These are phyloP conservation scores for Heterocephalus glaber DNA, from an alignment of 2,113 vertebrate species.

Conservation along the genomic window DNA sequence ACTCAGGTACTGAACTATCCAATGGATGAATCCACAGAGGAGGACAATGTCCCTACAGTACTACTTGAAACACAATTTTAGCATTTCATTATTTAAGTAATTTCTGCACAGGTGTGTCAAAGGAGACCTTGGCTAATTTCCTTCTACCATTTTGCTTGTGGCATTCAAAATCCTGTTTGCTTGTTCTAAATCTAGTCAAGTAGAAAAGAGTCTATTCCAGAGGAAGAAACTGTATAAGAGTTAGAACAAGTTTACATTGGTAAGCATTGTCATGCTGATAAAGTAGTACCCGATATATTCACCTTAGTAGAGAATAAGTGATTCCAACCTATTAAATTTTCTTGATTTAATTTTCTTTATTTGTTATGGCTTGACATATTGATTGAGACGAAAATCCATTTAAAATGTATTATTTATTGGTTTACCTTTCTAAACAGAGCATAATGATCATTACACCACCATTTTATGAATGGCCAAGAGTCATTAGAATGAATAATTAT, in stretches of 20 bases:
- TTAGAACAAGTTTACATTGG: neutral
- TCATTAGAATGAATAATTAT: constrained; percentile 50
- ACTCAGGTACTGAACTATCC: neutral
- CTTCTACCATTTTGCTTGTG: neutral
- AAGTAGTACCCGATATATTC: neutral
- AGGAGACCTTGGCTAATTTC: neutral
- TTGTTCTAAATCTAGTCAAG: constrained; percentile 15
- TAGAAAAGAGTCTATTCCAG: neutral
- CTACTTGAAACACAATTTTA: neutral
- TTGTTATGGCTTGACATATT: constrained; percentile 11
- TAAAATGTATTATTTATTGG: constrained; percentile 18
- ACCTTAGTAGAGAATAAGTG: neutral
- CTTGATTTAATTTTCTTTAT: constrained; percentile 39
- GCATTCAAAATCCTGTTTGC: neutral
- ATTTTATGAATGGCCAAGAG: constrained; percentile 40
- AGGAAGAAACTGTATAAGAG: neutral
- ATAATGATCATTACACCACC: constrained; percentile 10
- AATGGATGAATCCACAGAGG: neutral
- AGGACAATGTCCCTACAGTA: no score
- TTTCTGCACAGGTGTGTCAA: neutral
- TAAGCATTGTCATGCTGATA: neutral
- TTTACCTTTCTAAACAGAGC: constrained; percentile 53
- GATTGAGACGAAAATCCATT: neutral
- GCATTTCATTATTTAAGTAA: neutral
- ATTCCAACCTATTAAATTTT: neutral